These are phyloP conservation scores for Ptychadena robeensis DNA, from an alignment of 2,797 vertebrate species.

Conservation along the genomic window DNA sequence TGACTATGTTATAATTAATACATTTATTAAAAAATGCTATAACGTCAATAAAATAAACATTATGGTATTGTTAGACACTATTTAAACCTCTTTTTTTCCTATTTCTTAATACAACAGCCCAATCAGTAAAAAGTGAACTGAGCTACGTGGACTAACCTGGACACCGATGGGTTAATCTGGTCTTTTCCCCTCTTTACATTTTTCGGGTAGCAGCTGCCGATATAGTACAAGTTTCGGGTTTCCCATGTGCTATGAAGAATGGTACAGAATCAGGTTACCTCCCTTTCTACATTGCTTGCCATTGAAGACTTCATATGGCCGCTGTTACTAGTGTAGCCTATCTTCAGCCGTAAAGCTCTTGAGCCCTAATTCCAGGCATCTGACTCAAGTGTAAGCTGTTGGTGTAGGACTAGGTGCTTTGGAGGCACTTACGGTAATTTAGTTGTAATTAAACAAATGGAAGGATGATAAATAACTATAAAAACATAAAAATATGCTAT, in stretches of 20 bases:
- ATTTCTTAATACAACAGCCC: background rate
- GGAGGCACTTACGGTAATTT: background rate
- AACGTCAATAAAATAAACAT: too few species aligned
- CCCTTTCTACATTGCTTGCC: background rate
- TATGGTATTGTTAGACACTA: too few species aligned
- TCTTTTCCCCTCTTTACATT: slow-evolving; percentile 15
- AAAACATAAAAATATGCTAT: too few species aligned
- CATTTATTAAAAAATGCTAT: too few species aligned
- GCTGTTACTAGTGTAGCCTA: background rate
- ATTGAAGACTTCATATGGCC: slow-evolving; percentile 15
- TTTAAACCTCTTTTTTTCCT: too few species aligned
- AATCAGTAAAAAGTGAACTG: background rate
- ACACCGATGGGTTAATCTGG: slow-evolving; percentile 17
- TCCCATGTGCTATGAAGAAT: slow-evolving; percentile 39
- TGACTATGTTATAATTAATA: too few species aligned
- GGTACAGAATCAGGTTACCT: slow-evolving; percentile 32
- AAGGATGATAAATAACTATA: too few species aligned
- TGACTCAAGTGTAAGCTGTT: background rate
- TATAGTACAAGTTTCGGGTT: slow-evolving; percentile 35
- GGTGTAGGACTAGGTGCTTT: background rate
- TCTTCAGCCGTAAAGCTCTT: background rate
- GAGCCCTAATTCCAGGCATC: background rate
- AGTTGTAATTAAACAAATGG: too few species aligned
- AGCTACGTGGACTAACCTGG: background rate
- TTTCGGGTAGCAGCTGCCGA: slow-evolving; percentile 38